Evolutionary conservation across 2,113 vertebrate genomes (phyloP).

Genomic region (Cololabis saira): DNA sequence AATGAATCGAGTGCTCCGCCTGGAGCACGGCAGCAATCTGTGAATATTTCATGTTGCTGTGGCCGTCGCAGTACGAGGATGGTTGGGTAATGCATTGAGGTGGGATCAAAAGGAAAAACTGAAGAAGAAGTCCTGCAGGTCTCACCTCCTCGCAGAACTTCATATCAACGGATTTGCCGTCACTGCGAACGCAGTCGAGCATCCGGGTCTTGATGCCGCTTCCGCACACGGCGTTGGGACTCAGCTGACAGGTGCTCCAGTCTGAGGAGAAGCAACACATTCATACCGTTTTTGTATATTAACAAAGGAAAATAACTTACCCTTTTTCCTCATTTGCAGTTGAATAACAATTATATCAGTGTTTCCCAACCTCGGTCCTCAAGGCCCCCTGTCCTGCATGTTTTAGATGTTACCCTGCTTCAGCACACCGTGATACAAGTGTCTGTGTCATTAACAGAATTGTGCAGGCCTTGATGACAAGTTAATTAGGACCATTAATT

Average conservation of each 20-base stretch:
- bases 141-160: conserved; percentile 94
- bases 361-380: no score
- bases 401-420: no score
- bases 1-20: conserved; percentile 55
- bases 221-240: conserved; percentile 93
- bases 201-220: conserved; percentile 94
- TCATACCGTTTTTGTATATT: no score
- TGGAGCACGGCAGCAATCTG: conserved; percentile 28
- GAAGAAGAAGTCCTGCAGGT: neutral
- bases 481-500: no score
- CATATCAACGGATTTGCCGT: conserved; percentile 94
- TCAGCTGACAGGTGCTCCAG: conserved; percentile 98
- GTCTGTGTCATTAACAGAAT: no score
- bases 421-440: no score
- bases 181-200: conserved; percentile 96
- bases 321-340: no score
- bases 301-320: no score
- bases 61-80: conserved; percentile 6
- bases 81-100: neutral
- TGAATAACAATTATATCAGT: no score
- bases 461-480: no score
- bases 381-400: no score
- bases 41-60: conserved; percentile 58
- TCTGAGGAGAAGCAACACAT: conserved; percentile 76
- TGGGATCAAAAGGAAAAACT: conserved; percentile 29